Base-by-base conservation (phyloP, 1,140 invertebrate species). In the Formica exsecta region DNA sequence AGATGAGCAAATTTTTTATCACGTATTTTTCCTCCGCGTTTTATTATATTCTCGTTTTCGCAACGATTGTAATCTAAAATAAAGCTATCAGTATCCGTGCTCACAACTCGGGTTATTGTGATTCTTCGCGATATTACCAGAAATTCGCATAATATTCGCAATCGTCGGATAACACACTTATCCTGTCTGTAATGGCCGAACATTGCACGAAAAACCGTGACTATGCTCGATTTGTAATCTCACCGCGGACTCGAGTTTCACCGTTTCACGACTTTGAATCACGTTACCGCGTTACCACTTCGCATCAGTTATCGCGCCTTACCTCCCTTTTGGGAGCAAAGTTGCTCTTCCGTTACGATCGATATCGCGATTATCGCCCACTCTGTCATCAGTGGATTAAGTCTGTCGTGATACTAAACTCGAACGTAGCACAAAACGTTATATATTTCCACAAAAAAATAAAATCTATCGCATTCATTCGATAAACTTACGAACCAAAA, bases 231-330 rank as follows among this genome's bases (percentile, higher is more conserved):
- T 87, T 87, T 87, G 73, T 87, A 87, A 87, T 87, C 77, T 64
- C 80, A 48, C 64, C 80, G 77, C 80, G 62, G 68, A 61, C 66
- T 85, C 86, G 80, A 75, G 70, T 64, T 84, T 85, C 86, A 68
- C 61, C 80, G 54, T 84, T 87, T 87, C 80, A 87, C 86, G 86
- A 80, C 70, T 85, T 68, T 54, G 86, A 66, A 87, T 87, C 86
- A 87, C 86, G 86, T 87, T 87, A 87, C 68, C 64, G 86, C 62
- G 86, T 87, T 87, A 87, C 80, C 81, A 74, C 71, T 75, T 87
- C 71, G 80, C 86, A 87, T 87, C 65, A 76, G 86, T 87, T 85
- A 85, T 65, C 80, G 65, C 80, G 51, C 79, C 79, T 86, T 74
- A 85, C 51, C 59, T 65, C 48, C 80, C 70, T 76, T 76, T 86